These are phyloP conservation scores for Halictus quadricinctus DNA, from an alignment of 2,888 invertebrate genomes.

Conservation along the genomic window DNA sequence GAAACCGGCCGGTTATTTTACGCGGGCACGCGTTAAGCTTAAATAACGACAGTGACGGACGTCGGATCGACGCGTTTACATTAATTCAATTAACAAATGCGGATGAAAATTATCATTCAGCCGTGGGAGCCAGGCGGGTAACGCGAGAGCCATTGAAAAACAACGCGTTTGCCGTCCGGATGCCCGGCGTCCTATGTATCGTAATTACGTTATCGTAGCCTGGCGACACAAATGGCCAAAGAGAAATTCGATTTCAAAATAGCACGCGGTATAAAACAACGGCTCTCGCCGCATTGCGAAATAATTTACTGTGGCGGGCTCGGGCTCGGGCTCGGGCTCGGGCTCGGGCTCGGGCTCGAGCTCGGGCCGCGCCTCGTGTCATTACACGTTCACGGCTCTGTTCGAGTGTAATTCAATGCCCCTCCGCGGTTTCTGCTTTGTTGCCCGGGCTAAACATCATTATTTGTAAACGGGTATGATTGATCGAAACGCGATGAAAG, in stretches of 20 bases:
- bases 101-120: slow-evolving; percentile 52
- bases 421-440: slow-evolving; percentile 58
- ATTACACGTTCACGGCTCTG: slow-evolving; percentile 58
- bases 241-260: slow-evolving; percentile 61
- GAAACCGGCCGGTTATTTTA: slow-evolving; percentile 9
- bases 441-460: slow-evolving; percentile 64
- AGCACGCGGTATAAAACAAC: slow-evolving; percentile 56
- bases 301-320: slow-evolving; percentile 54
- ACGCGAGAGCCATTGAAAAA: slow-evolving; percentile 52
- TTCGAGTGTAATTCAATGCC: slow-evolving; percentile 59
- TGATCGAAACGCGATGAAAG: slow-evolving; percentile 61
- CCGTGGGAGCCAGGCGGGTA: slow-evolving; percentile 21
- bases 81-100: slow-evolving; percentile 55
- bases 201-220: slow-evolving; percentile 57
- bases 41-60: slow-evolving; percentile 41
- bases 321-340: background rate
- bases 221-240: slow-evolving; percentile 32
- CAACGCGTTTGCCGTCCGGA: slow-evolving; percentile 12
- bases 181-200: slow-evolving; percentile 22
- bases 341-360: background rate
- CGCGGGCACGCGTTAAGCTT: slow-evolving; percentile 40
- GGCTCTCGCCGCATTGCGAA: slow-evolving; percentile 57
- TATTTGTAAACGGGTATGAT: slow-evolving; percentile 66
- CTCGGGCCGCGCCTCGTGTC: slow-evolving; percentile 39
- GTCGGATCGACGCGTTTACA: slow-evolving; percentile 53